A percentile compares a stretch with the other conserved stretches of the same genome.
phyloP scores from a whole-genome alignment of 2,888 invertebrate genomes.

The Pogonocherus hispidulus region DNA sequence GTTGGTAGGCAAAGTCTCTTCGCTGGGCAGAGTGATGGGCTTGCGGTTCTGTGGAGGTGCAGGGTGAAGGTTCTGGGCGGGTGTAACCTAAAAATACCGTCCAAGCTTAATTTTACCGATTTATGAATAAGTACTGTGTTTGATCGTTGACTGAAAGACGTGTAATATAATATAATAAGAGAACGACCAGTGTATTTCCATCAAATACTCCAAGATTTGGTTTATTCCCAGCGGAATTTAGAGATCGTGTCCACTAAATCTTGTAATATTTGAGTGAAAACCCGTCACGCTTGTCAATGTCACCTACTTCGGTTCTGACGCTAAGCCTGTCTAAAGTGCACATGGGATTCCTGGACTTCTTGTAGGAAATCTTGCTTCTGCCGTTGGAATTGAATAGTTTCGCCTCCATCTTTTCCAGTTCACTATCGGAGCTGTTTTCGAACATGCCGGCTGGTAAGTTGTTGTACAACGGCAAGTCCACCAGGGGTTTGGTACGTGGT shows the following conservation, averaged over 20 bases:
- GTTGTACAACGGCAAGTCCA: slow-evolving; percentile 72
- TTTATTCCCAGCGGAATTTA: no score
- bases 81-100: slow-evolving; percentile 33
- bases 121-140: neutral
- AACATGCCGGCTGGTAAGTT: slow-evolving; percentile 69
- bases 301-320: slow-evolving; percentile 73
- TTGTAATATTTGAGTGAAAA: no score
- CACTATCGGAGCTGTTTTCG: slow-evolving; percentile 74
- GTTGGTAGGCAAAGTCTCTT: slow-evolving; percentile 70
- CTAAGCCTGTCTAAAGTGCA: slow-evolving; percentile 72
- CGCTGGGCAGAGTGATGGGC: slow-evolving; percentile 68
- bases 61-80: slow-evolving; percentile 39
- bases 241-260: no score
- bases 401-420: slow-evolving; percentile 71
- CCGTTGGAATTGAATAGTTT: slow-evolving; percentile 65
- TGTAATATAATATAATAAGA: no score
- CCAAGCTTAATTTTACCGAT: neutral
- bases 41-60: slow-evolving; percentile 54
- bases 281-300: no score
- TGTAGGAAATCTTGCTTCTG: slow-evolving; percentile 60
- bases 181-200: no score
- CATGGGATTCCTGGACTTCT: slow-evolving; percentile 60
- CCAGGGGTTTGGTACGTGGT: slow-evolving; percentile 60
- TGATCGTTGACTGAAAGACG: no score
- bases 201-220: no score